Conservation (phyloP, 2,888 invertebrate species). For the Cerceris rybyensis region DNA sequence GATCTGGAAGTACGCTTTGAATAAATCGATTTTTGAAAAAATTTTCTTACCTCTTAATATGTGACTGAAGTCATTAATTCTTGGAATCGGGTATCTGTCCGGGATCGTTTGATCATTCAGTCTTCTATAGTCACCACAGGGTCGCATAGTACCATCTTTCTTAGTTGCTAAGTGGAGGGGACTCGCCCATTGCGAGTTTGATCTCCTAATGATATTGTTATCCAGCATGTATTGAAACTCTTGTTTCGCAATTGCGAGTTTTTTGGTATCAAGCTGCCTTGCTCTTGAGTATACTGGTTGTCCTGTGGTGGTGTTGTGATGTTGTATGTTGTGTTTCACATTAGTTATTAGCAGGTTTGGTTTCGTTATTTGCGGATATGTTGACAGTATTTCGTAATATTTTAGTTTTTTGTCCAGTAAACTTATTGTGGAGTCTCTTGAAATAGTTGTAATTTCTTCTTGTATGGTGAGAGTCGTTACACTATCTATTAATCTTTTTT, state of each 20-base stretch:
- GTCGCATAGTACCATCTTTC: slow-evolving; percentile 1
- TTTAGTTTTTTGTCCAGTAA: not conserved
- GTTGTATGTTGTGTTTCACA: not conserved
- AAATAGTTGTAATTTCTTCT: not conserved
- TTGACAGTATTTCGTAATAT: not conserved
- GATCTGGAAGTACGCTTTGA: slow-evolving; percentile 12
- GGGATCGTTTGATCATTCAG: not conserved
- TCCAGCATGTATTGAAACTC: slow-evolving; percentile 14
- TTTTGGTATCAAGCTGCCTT: not conserved
- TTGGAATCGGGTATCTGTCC: slow-evolving; percentile 13
- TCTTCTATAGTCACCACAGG: slow-evolving; percentile 10
- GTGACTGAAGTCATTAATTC: slow-evolving; percentile 1
- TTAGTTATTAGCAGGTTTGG: not conserved
- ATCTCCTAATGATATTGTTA: not conserved
- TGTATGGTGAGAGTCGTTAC: not conserved
- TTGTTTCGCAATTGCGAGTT: not conserved
- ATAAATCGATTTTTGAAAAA: slow-evolving; percentile 17
- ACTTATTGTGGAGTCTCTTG: not conserved
- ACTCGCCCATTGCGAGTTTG: not conserved
- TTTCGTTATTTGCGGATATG: not conserved
- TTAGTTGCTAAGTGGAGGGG: slow-evolving; percentile 1
- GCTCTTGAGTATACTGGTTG: not conserved
- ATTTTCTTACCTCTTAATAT: not conserved
- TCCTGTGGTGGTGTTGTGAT: not conserved
- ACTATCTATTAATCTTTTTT: not conserved